Base-by-base conservation (phyloP, 2,888 invertebrate genomes). In the Eupeodes luniger region DNA sequence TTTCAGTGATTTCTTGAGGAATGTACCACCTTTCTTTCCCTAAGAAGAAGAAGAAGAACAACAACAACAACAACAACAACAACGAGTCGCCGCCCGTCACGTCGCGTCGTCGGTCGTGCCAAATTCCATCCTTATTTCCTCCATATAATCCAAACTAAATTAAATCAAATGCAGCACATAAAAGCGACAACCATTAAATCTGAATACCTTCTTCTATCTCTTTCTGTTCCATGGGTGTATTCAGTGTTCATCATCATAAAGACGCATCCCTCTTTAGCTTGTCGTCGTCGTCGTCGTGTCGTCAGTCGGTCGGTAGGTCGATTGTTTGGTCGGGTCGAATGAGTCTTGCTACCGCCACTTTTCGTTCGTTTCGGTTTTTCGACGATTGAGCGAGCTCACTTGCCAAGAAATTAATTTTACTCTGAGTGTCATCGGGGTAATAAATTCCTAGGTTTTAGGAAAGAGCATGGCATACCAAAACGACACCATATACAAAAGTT, bases 101-200 rank as follows among this genome's bases (percentile, higher is more conserved):
- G 27, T 27, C 27, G 27, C 2, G 2, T 19, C 27, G 27, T 27
- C 27, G 27, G 27, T 27, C 27, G 40, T 40, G 40, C 40, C 62
- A 6, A 11, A 11, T n/a, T 69, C 14, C 62, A 59, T 57, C 76
- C 34, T 40, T 61, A 36, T 34, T 27, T 12, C 5, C 11, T 27
- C 34, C 61, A 76, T 34, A 47, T 75, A 83, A 78, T 69, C 34
- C 34, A 51, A 70, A 83, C 69, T 79, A 86, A 82, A 86, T 86
- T 82, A 86, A 86, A 86, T 86, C 86, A 86, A 86, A 82, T 78
- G 86, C 86, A 81, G 75, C 78, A 69, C 79, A 85, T 86, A 86
- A 82, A 81, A 83, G 79, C 83, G 86, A 79, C 82, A 83, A 66
- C 78, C 82, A 79, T 86, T 86, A 86, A 82, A 86, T 86, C 86